Conservation (phyloP, 2,113 vertebrate genomes). For the Piliocolobus tephrosceles region DNA sequence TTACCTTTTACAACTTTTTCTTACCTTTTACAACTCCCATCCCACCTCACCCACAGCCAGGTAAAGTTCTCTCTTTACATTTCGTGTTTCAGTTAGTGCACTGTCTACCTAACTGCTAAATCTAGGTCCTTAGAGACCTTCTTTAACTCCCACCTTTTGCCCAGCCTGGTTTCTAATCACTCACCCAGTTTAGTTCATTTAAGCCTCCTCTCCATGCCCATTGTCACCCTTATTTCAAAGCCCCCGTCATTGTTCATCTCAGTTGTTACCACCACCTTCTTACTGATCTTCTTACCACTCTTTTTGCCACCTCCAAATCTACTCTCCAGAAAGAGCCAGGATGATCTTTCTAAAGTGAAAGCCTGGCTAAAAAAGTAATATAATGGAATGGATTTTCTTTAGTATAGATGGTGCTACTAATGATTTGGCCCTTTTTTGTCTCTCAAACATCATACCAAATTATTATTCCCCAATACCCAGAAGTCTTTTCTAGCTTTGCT, state of each 20-base stretch:
- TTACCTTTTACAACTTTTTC: too few relatives aligned
- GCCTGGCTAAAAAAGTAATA: neutral
- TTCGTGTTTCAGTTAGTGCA: neutral
- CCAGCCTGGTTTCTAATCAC: neutral
- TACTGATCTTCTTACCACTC: neutral
- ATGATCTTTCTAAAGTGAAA: neutral
- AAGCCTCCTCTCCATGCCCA: neutral
- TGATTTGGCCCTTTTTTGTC: neutral
- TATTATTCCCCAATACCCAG: neutral
- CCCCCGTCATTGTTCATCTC: neutral
- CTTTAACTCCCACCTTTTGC: neutral
- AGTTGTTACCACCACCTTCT: neutral
- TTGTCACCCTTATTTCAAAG: neutral
- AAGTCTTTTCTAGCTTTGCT: neutral
- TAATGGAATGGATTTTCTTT: neutral
- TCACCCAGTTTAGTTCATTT: neutral
- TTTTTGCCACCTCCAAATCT: neutral
- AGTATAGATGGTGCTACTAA: neutral
- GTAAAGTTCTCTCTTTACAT: neutral
- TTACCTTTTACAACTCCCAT: neutral
- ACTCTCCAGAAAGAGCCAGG: neutral
- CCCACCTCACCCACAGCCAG: rapidly evolving
- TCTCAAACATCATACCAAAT: neutral
- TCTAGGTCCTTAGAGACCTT: neutral
- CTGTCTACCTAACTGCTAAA: neutral